Base-by-base conservation (phyloP, 2,113 vertebrate genomes). In the Leuciscus idus region DNA sequence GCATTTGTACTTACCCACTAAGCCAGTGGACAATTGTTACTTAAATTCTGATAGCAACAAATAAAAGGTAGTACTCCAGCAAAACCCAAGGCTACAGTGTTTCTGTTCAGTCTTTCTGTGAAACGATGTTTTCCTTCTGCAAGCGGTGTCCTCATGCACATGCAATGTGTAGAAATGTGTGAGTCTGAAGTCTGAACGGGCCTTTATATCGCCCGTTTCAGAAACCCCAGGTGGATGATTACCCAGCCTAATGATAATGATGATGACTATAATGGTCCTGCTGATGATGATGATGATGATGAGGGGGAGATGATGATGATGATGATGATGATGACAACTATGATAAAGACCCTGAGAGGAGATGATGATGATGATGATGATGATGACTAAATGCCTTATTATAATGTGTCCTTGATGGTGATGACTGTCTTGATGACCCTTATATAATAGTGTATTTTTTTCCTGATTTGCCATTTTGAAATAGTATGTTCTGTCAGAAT, bases 341-440 rank as follows among this genome's bases (percentile, higher is more conserved):
- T 91, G 89, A 88, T 94, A 92, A 93, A 94, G 90, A 91, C 86
- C 88, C 89, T 81, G 85, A 87, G 87, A 85, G 89, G 86, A 86
- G 88, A 87, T 92, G 91, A 92, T 93, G 92, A 93, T 93, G 88
- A 92, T 93, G 92, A 93, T 94, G 92, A 92, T 93, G 88, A 87
- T 92, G 91, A 92, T 93, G 92, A 93, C 93, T 94, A 93, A 93
- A 93, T 93, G 93, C 91, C 92, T 90, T 92, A 89, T 91, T 89
- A 85, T 94, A 94, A 94, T 95, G 92, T 93, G 91, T 93, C 92
- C 93, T 93, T 95, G 94, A 95, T 95, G 94, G 92, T 95, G 92
- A 94, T 94, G 88, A 93, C 88, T 87, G 89, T 92, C 92, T 93
- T 94, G 93, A 95, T 92, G 92, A 93, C 93, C 93, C 90, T 92